A percentile compares a stretch with the other conserved stretches of the same genome.
Evolutionary conservation across 2,113 vertebrate genomes (phyloP).

Genomic region (Halichoeres trimaculatus): DNA sequence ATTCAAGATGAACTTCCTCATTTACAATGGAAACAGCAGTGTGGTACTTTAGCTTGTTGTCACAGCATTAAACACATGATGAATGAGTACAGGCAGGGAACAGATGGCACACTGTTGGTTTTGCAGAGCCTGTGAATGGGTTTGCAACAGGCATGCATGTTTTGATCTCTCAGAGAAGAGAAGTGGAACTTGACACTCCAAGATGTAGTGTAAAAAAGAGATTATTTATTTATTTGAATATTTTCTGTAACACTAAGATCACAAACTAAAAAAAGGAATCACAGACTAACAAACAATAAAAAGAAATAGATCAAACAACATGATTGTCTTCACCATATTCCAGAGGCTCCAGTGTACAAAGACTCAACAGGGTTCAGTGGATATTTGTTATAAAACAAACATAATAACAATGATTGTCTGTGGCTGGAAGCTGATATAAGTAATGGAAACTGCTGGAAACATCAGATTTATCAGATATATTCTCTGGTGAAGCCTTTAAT

Average conservation of each 20-base stretch:
- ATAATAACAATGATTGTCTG: conserved; percentile 57
- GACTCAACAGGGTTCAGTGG: conserved; percentile 8
- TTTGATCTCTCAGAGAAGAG: neutral
- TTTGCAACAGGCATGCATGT: too few relatives aligned
- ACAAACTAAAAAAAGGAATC: conserved; percentile 41
- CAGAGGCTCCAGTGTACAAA: conserved; percentile 33
- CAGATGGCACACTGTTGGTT: too few relatives aligned
- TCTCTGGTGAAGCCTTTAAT: neutral
- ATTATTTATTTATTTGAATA: conserved; percentile 59
- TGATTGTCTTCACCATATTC: conserved; percentile 62
- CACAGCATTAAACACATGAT: too few relatives aligned
- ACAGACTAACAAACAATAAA: conserved; percentile 33
- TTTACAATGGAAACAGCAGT: too few relatives aligned
- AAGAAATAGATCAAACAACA: conserved; percentile 33
- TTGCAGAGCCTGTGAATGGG: too few relatives aligned
- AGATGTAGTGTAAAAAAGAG: conserved; percentile 12
- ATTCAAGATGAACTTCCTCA: too few relatives aligned
- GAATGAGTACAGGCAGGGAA: too few relatives aligned
- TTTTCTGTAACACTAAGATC: conserved; percentile 38
- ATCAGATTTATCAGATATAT: neutral
- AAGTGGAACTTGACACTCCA: neutral
- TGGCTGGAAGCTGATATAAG: conserved; percentile 17
- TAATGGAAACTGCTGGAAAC: neutral
- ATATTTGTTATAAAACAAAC: conserved; percentile 36
- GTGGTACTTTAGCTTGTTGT: too few relatives aligned